Evolutionary conservation across 2,888 invertebrate species (phyloP), one percentile per base, ranked within the genome.

Genomic region (Carpatolechia fugitivella): DNA sequence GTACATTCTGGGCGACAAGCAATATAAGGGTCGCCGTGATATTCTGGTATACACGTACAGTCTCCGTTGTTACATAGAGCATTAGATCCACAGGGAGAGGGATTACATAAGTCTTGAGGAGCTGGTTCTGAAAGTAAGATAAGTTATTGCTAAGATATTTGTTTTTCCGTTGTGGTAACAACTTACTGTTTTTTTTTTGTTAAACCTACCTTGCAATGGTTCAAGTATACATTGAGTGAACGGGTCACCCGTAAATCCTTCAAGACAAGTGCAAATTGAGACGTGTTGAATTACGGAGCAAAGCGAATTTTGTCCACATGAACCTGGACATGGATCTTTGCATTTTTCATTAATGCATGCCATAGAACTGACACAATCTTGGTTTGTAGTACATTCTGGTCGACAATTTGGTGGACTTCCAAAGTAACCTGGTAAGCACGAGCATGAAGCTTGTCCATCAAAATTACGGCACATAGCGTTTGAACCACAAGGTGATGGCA

Each of bases 1-100:
- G 95, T 92, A 79, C 96, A 96, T 81, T 96, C 95, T 3, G 96
- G 96, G 63, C 95, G 91, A 74, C 96, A 96, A 41, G 93, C 94
- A 44, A 92, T 77, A 65, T 94, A 95, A 0, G 96, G 95, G 82
- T 96, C 94, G 30, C 96, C 96, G 61, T 92, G 92, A 70, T 94
- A 95, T 69, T 95, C 94, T 1, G 92, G 88, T 36, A 94, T 74
- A 76, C 96, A 97, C 20, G 91, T 92, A 68, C 96, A 96, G 57
- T 92, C 78, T 49, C 95, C 95, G 65, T 94, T 89, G 57, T 82
- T 68, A 73, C 96, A 96, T 66, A 92, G 85, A 1, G 96, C 91
- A 76, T 96, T 96, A 8, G 94, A 82, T n/a, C 96, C 93, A 78
- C 94, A 94, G 1, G 94, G 94, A 30, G 92, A 92, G 46, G 93